Evolutionary conservation across 2,888 invertebrate species (phyloP).

Genomic region (Pogonocherus hispidulus): DNA sequence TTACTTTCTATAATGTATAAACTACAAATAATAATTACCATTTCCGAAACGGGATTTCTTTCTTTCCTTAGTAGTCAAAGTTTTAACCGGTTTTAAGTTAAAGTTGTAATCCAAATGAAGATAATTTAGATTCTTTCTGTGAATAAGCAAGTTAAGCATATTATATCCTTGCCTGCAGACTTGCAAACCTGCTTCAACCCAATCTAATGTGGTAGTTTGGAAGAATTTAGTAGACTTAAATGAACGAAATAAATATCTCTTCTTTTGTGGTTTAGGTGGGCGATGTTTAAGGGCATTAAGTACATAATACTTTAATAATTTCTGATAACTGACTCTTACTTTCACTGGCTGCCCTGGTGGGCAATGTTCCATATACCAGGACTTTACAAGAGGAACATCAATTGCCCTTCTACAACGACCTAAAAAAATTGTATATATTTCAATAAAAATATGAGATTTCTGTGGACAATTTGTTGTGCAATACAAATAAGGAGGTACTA

Average conservation of each 20-base stretch:
- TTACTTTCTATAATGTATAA: constrained; percentile 16
- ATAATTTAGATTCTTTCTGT: constrained; percentile 99
- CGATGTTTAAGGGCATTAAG: constrained; percentile 97
- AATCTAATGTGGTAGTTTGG: constrained; percentile 98
- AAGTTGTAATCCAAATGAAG: constrained; percentile 99
- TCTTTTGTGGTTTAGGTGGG: constrained; percentile 98
- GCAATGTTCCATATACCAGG: constrained; percentile 96
- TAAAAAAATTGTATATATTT: too few relatives aligned
- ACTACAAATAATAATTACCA: constrained; percentile 71
- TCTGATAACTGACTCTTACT: constrained; percentile 99
- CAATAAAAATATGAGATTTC: too few relatives aligned
- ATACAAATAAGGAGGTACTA: too few relatives aligned
- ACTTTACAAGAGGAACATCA: constrained; percentile 97
- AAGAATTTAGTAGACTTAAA: constrained; percentile 99
- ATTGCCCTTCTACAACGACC: constrained; percentile 94
- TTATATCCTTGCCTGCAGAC: constrained; percentile 99
- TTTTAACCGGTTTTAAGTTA: constrained; percentile 99
- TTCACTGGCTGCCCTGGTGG: constrained; percentile 98
- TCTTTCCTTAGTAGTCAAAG: constrained; percentile 98
- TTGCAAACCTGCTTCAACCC: constrained; percentile 99
- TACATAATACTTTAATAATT: constrained; percentile 97
- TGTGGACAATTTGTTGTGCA: too few relatives aligned
- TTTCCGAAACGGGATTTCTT: constrained; percentile 98
- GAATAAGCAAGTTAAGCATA: constrained; percentile 98
- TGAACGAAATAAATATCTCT: constrained; percentile 96